phyloP scores from a whole-genome alignment of 2,113 vertebrate genomes.

The Eptesicus fuscus region DNA sequence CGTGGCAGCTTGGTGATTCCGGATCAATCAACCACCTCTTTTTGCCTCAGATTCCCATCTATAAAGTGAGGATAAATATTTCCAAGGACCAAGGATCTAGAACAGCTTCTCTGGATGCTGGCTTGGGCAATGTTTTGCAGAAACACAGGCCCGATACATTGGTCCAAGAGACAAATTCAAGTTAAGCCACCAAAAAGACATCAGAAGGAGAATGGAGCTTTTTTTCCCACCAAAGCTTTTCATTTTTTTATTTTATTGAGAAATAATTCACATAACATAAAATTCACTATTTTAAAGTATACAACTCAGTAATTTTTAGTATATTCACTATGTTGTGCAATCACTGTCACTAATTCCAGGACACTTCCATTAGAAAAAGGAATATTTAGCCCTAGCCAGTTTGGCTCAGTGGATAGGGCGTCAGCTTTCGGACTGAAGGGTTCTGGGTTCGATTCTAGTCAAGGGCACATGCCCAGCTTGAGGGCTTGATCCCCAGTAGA shows the following conservation, averaged over 20 bases:
- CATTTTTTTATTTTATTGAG: neutral
- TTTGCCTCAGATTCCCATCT: neutral
- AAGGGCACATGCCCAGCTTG: too few species aligned
- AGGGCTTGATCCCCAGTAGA: too few species aligned
- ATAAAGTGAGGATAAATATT: neutral
- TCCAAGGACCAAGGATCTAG: neutral
- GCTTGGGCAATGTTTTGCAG: neutral
- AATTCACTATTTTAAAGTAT: neutral
- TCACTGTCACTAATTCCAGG: neutral
- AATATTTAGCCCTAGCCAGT: neutral
- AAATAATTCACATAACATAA: neutral
- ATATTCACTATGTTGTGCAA: neutral
- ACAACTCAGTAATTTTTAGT: neutral
- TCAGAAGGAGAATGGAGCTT: neutral
- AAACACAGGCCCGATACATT: conserved; percentile 1
- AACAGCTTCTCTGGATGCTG: neutral
- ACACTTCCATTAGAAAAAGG: neutral
- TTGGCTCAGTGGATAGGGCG: too few species aligned
- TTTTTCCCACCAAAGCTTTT: neutral
- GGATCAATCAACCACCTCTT: neutral
- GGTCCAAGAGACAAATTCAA: neutral
- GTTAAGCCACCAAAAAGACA: neutral
- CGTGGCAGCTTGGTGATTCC: neutral
- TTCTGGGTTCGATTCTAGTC: too few species aligned
- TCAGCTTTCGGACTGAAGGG: too few species aligned